These are phyloP conservation scores for Bruchidius siliquastri DNA, from an alignment of 2,888 invertebrate genomes.

Conservation along the genomic window DNA sequence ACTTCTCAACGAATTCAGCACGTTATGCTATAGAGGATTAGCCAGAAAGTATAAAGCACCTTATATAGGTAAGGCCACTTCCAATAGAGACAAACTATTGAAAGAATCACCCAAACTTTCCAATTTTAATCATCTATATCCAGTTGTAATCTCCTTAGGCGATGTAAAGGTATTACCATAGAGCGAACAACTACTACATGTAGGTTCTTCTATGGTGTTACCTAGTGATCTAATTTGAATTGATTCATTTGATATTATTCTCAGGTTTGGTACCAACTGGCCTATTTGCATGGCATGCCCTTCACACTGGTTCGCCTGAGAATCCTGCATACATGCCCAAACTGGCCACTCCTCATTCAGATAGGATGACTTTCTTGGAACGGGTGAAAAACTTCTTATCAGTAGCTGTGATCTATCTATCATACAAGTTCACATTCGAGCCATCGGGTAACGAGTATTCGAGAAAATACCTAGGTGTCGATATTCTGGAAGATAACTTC, in stretches of 20 bases:
- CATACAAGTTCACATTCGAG: constrained; percentile 11
- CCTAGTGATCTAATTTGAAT: no score
- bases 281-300: constrained; percentile 48
- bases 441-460: constrained; percentile 32
- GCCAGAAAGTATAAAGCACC: constrained; percentile 55
- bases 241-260: background rate
- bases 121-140: no score
- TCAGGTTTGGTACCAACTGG: constrained; percentile 19
- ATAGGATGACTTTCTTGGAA: constrained; percentile 35
- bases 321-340: constrained; percentile 48
- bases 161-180: no score
- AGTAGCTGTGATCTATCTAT: constrained; percentile 12
- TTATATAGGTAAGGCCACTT: constrained; percentile 44
- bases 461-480: constrained; percentile 45
- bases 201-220: no score
- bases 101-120: no score
- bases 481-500: constrained; percentile 48
- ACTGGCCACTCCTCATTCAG: constrained; percentile 42
- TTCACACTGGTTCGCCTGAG: constrained; percentile 48
- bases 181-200: no score
- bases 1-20: constrained; percentile 63
- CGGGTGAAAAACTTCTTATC: constrained; percentile 43
- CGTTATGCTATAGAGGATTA: constrained; percentile 65
- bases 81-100: no score
- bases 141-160: no score